Base-by-base conservation (phyloP, 2,888 invertebrate species). In the Sphaerophoria taeniata region DNA sequence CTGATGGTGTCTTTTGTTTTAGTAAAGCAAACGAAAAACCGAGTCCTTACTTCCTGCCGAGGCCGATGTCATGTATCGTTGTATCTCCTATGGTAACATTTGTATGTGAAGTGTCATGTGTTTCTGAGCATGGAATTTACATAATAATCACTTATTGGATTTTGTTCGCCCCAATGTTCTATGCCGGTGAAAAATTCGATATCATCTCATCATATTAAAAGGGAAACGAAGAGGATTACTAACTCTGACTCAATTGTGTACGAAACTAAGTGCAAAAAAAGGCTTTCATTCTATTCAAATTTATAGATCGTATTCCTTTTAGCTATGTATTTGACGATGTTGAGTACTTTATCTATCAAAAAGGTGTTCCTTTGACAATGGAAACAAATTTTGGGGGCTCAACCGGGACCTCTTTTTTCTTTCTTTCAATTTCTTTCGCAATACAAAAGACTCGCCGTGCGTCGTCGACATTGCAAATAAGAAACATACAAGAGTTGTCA, bases 141-240 rank as follows among this genome's bases (percentile, higher is more conserved):
- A 84, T 79, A 78, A 78, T 73, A 73, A 3, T 39, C 39, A 39
- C 0, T 43, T 71, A 79, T 75, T 75, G 79, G 43, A 61, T 76
- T 75, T 72, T 56, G 31, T 24, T 56, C 24, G 1, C 4, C 11
- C 14, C 51, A 69, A 69, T 69, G 61, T 73, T 75, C 53, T 67
- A 9, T 11, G 2, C 39, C 12, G 39, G 60, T 24, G 61, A 61
- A 36, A 67, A 67, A 39, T 71, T 53, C 24, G 31, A 33, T 24
- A 12, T n/a, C 58, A 14, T 3, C 12, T n/a, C 58, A 14, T 3
- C 12, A 67, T 24, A 24, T 24, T 24, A 47, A 16, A 53, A 65
- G 34, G 49, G 16, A 11, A 63, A 67, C 49, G 16, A 63, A 67
- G 56, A 43, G 69, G 51, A 51, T 24, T 51, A 43, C 51, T 70